These are phyloP conservation scores for Xestia ashworthii DNA, from an alignment of 2,888 invertebrate genomes.

Conservation along the genomic window DNA sequence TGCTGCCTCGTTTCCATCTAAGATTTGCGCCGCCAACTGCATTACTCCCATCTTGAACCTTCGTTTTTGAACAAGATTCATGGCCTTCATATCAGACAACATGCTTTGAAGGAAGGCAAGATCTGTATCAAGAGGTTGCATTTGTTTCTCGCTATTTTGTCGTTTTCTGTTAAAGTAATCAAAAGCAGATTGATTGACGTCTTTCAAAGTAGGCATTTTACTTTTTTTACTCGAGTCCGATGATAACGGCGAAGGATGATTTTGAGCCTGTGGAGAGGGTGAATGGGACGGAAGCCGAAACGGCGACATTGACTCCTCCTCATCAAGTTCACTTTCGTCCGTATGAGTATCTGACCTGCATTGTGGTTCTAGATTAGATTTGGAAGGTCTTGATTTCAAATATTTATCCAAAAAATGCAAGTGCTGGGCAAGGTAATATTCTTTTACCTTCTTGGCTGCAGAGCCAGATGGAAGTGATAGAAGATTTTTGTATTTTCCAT, in stretches of 20 bases:
- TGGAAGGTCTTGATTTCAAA: slow-evolving; percentile 40
- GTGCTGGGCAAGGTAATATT: slow-evolving; percentile 45
- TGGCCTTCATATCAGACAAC: background rate
- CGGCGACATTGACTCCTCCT: background rate
- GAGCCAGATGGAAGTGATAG: slow-evolving; percentile 48
- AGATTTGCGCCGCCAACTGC: background rate
- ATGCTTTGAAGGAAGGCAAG: background rate
- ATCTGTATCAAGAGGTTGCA: slow-evolving; percentile 5
- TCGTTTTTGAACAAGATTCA: slow-evolving; percentile 4
- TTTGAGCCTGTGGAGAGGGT: background rate
- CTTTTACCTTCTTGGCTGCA: slow-evolving; percentile 39
- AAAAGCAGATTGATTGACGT: slow-evolving; percentile 27
- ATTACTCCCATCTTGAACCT: slow-evolving; percentile 2
- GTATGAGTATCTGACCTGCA: too few species aligned
- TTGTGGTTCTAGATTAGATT: slow-evolving; percentile 39
- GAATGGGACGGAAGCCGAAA: background rate
- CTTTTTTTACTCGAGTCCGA: slow-evolving; percentile 28
- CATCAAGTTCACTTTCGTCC: slow-evolving; percentile 1
- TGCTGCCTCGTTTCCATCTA: background rate
- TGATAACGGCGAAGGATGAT: slow-evolving; percentile 27
- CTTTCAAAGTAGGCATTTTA: slow-evolving; percentile 32
- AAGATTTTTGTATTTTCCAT: slow-evolving; percentile 44
- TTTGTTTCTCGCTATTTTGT: slow-evolving; percentile 7
- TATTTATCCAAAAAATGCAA: slow-evolving; percentile 43
- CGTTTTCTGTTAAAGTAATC: slow-evolving; percentile 14